Conservation (phyloP, 53 echinoderm and acorn worm genomes). For the Astropecten irregularis region DNA sequence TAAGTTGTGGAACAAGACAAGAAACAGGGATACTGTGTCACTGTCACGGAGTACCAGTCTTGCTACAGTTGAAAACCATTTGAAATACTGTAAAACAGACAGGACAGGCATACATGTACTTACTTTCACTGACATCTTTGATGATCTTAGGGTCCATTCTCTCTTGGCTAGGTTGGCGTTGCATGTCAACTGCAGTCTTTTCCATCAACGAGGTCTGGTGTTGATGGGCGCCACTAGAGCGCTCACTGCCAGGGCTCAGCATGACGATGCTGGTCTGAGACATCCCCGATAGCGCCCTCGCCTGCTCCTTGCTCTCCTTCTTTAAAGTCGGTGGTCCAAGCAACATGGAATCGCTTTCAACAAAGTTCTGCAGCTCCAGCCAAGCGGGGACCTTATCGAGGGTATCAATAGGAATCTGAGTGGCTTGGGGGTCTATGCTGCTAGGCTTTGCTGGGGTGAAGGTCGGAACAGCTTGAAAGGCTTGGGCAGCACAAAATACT, state of each 20-base stretch:
- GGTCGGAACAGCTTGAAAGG: background rate
- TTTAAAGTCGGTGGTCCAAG: background rate
- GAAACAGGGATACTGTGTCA: too few species aligned
- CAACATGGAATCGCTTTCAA: conserved; percentile 22
- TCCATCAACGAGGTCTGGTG: background rate
- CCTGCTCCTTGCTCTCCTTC: background rate
- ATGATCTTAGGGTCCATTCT: conserved; percentile 2
- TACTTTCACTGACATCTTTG: conserved; percentile 33
- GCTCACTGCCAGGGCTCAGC: background rate
- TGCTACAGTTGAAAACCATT: background rate
- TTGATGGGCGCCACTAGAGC: background rate
- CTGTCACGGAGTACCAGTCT: too few species aligned
- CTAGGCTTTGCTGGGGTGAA: background rate
- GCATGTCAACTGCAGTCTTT: background rate
- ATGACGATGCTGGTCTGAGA: background rate
- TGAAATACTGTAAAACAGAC: too few species aligned
- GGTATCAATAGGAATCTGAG: background rate
- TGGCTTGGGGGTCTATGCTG: background rate
- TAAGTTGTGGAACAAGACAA: too few species aligned
- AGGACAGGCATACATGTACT: conserved; percentile 7
- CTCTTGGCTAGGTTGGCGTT: background rate
- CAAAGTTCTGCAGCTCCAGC: conserved; percentile 46
- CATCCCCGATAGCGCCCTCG: background rate
- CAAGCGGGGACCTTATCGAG: conserved; percentile 16
- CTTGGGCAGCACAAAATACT: background rate